phyloP scores from a whole-genome alignment of 2,888 invertebrate species.

The Tetropium fuscum region DNA sequence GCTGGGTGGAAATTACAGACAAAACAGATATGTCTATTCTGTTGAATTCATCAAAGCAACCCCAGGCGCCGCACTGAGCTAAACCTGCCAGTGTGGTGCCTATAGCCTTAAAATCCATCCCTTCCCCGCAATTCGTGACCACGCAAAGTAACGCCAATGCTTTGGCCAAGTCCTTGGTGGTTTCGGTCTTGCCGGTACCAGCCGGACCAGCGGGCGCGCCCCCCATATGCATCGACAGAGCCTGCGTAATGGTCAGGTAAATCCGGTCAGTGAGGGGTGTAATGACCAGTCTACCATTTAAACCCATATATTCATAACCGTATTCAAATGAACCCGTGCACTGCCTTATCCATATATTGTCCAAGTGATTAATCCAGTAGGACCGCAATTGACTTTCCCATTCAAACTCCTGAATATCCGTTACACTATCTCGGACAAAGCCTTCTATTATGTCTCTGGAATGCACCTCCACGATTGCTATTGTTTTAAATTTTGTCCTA shows the following conservation, averaged over 20 bases:
- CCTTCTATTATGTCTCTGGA: conserved; percentile 89
- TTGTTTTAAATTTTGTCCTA: conserved; percentile 87
- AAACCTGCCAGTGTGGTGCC: conserved; percentile 81
- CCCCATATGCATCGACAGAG: conserved; percentile 90
- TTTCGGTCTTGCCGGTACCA: conserved; percentile 92
- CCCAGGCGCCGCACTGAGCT: conserved; percentile 94
- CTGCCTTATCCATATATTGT: conserved; percentile 85
- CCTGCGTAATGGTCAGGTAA: conserved; percentile 93
- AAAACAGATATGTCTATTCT: conserved; percentile 92
- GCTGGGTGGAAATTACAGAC: conserved; percentile 92
- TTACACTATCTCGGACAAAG: conserved; percentile 84
- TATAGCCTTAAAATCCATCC: conserved; percentile 90
- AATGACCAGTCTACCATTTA: conserved; percentile 91
- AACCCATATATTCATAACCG: conserved; percentile 96
- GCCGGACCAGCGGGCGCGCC: conserved; percentile 91
- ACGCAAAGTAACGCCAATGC: conserved; percentile 86
- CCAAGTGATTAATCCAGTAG: conserved; percentile 88
- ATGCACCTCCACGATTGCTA: conserved; percentile 93
- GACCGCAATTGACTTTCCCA: conserved; percentile 95
- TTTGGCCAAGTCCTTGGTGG: conserved; percentile 91
- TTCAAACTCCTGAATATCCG: conserved; percentile 87
- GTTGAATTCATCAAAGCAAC: conserved; percentile 96
- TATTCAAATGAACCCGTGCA: conserved; percentile 91
- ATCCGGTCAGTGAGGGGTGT: conserved; percentile 94
- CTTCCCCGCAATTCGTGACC: conserved; percentile 94